Percentiles rank a stretch among this genome's conserved stretches.
These are phyloP conservation scores for Mellilla xanthometata DNA, from an alignment of 2,888 invertebrate species.

Conservation along the genomic window DNA sequence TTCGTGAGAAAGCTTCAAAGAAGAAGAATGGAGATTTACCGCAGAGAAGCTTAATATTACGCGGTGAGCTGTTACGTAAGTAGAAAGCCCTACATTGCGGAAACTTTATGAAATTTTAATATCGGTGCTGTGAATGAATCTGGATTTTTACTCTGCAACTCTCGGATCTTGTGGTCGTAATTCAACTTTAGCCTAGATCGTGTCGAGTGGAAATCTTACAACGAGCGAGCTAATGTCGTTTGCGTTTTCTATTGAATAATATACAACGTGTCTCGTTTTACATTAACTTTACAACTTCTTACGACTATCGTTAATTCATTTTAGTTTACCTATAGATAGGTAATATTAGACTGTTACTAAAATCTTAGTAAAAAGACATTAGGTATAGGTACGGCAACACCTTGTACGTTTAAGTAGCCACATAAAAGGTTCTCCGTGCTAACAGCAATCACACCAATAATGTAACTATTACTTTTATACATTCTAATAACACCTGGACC, in stretches of 20 bases:
- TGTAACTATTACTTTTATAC: too few relatives aligned
- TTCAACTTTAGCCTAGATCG: conserved; percentile 15
- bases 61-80: conserved; percentile 55
- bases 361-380: too few relatives aligned
- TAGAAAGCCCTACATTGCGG: conserved; percentile 56
- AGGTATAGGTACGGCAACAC: too few relatives aligned
- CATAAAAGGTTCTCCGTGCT: too few relatives aligned
- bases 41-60: conserved; percentile 59
- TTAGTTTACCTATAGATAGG: too few relatives aligned
- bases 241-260: conserved; percentile 14
- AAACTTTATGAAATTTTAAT: conserved; percentile 70
- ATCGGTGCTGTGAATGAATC: conserved; percentile 47
- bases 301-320: not conserved
- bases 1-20: conserved; percentile 43
- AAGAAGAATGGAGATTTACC: conserved; percentile 56
- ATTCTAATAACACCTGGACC: too few relatives aligned
- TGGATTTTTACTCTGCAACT: conserved; percentile 41
- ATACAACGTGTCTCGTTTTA: conserved; percentile 17
- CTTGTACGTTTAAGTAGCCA: too few relatives aligned
- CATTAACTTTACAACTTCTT: conserved; percentile 1
- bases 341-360: too few relatives aligned
- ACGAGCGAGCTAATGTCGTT: conserved; percentile 12
- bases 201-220: conserved; percentile 20
- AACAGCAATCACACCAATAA: too few relatives aligned
- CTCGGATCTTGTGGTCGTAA: conserved; percentile 18